These are phyloP conservation scores for Ellobius talpinus DNA, from an alignment of 2,113 vertebrate species.

Conservation along the genomic window DNA sequence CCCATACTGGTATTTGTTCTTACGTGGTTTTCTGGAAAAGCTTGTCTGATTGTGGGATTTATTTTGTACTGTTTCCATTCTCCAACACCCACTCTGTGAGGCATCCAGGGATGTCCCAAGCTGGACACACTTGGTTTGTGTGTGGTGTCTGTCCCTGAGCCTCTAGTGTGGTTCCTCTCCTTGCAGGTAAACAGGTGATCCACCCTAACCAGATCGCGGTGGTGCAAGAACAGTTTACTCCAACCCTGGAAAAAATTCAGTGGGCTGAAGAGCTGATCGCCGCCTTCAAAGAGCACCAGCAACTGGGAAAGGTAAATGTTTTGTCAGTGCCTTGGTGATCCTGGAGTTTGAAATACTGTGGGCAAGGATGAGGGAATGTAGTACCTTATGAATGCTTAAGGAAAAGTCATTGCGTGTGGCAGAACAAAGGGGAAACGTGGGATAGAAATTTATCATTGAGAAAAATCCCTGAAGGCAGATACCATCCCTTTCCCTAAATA, in stretches of 20 bases:
- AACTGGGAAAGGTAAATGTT: constrained; percentile 95
- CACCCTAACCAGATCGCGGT: constrained; percentile 95
- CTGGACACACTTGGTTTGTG: constrained; percentile 86
- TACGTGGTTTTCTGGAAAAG: constrained; percentile 66
- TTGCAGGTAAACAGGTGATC: constrained; percentile 98
- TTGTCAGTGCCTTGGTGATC: constrained; percentile 73
- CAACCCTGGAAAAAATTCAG: constrained; percentile 92
- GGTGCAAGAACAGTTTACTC: constrained; percentile 98
- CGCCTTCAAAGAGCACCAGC: constrained; percentile 95
- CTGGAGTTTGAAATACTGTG: constrained; percentile 39
- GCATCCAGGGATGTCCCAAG: constrained; percentile 82
- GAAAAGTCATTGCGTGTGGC: background rate
- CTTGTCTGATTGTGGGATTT: constrained; percentile 34
- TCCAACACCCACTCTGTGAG: constrained; percentile 82
- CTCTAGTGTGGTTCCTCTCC: constrained; percentile 85
- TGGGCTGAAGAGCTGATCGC: constrained; percentile 96
- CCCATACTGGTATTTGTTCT: constrained; percentile 68
- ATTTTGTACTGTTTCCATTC: constrained; percentile 59
- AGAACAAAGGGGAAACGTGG: background rate
- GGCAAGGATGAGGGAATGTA: background rate
- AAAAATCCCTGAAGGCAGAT: constrained; percentile 25
- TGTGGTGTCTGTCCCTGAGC: constrained; percentile 85
- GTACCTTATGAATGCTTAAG: constrained; percentile 32
- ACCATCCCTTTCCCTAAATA: constrained; percentile 16
- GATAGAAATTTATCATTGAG: background rate